Percentiles rank a stretch among this genome's conserved stretches.
phyloP scores from a whole-genome alignment of 2,888 invertebrate species.

The Alviniconcha strummeri region DNA sequence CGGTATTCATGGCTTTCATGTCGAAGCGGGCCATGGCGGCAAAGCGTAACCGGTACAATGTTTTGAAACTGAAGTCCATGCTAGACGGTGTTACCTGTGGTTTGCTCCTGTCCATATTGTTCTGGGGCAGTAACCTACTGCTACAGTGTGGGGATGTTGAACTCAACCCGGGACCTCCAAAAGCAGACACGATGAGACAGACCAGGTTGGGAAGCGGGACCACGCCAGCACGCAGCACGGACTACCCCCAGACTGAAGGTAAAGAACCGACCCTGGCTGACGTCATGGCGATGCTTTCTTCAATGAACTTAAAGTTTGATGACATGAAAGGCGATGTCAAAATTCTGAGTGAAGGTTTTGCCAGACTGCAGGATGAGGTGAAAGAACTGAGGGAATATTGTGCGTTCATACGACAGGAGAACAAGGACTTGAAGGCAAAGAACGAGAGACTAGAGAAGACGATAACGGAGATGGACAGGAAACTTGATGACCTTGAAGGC shows the following conservation, averaged over 20 bases:
- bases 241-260: no score
- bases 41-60: no score
- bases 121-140: background rate
- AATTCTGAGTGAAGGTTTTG: background rate
- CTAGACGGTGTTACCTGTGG: no score
- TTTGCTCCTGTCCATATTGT: background rate
- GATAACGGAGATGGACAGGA: background rate
- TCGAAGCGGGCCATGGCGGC: no score
- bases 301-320: background rate
- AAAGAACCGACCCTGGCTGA: background rate
- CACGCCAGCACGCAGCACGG: background rate
- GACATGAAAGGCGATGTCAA: background rate
- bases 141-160: constrained; percentile 1
- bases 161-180: background rate
- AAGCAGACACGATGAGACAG: background rate
- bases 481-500: background rate
- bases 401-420: background rate
- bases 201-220: background rate
- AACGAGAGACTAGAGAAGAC: background rate
- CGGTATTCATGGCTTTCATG: no score
- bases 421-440: background rate
- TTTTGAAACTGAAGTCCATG: no score
- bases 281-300: background rate
- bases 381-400: background rate
- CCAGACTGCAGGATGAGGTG: background rate